Percentiles rank a stretch among this genome's conserved stretches.
These are phyloP conservation scores for Enteromius paludinosus DNA, from an alignment of 2,797 vertebrate genomes.

Conservation along the genomic window DNA sequence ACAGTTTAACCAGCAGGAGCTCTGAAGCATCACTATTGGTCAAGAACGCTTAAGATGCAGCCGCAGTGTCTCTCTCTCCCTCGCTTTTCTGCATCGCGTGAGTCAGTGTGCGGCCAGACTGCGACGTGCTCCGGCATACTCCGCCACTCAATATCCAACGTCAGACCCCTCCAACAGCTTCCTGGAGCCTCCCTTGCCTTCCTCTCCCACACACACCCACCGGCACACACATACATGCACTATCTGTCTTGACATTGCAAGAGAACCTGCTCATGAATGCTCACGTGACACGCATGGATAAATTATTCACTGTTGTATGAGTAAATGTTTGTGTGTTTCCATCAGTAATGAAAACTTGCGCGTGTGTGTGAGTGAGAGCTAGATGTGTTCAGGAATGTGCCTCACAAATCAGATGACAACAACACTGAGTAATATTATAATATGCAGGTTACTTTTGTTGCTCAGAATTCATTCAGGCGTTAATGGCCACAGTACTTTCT, in stretches of 20 bases:
- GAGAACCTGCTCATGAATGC: slow-evolving; percentile 41
- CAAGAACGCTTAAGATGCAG: slow-evolving; percentile 49
- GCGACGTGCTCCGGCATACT: slow-evolving; percentile 58
- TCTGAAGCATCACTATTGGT: slow-evolving; percentile 48
- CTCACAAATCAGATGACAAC: not conserved
- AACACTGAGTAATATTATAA: slow-evolving; percentile 13
- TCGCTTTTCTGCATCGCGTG: slow-evolving; percentile 50
- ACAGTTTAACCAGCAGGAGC: slow-evolving; percentile 49
- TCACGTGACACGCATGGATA: slow-evolving; percentile 43
- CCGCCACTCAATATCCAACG: slow-evolving; percentile 53
- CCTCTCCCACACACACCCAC: slow-evolving; percentile 37
- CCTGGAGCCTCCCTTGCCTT: slow-evolving; percentile 46
- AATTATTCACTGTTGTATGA: slow-evolving; percentile 54
- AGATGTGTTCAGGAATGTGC: slow-evolving; percentile 3
- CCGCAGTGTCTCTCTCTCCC: slow-evolving; percentile 62
- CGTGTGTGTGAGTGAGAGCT: slow-evolving; percentile 1
- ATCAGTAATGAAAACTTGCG: slow-evolving; percentile 4
- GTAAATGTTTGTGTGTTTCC: slow-evolving; percentile 10
- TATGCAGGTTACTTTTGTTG: not conserved
- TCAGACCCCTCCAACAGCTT: slow-evolving; percentile 58
- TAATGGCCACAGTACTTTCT: not conserved
- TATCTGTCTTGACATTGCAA: slow-evolving; percentile 33
- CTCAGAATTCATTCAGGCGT: not conserved
- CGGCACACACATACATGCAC: slow-evolving; percentile 31
- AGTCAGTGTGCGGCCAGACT: slow-evolving; percentile 57